Base-by-base conservation (phyloP, 2,797 vertebrate species). In the Muscicapa comitata region DNA sequence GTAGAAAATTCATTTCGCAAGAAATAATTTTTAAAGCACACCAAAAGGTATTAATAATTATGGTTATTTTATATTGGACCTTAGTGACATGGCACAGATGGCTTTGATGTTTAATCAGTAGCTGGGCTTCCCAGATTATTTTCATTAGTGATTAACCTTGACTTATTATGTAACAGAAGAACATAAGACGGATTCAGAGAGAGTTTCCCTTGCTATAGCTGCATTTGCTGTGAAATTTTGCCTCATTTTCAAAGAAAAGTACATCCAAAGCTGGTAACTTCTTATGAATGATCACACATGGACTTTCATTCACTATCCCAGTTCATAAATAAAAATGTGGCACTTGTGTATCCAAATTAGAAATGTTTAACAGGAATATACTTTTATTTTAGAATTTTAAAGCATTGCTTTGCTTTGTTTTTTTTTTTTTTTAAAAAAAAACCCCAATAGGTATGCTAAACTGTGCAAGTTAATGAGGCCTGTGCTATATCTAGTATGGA, bases 81-180 rank as follows among this genome's bases (percentile, higher is more conserved):
- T 72, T 58, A 33, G 55, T 80, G 78, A 77, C 77, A 88, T 31
- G 42, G 66, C 73, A 88, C 88, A 58, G 65, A 74, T 75, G 85
- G 74, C 86, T 91, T 50, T 88, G 89, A 93, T 88, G 91, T 87
- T 94, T 71, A 92, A 80, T 81, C 86, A 78, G 26, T 47, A 73
- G 50, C 79, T 85, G 48, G 68, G 42, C 83, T 76, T 90, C 88
- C 62, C 48, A 81, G 51, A 29, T 93, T 88, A 92, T 72, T 76
- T 86, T 47, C 55, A 66, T 87, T 90, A 93, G 67, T 83, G 87
- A 74, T 92, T 96, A 75, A 83, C 74, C 91, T 89, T 96, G 55
- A 93, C 72, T 90, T 86, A 86, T 86, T 93, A 86, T 75, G 31
- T 86, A 95, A 75, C 65, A 90, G 84, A 58, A 67, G 15, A 94